Conservation (phyloP, 2,888 invertebrate genomes). For the Coelogynopora nodosa region DNA sequence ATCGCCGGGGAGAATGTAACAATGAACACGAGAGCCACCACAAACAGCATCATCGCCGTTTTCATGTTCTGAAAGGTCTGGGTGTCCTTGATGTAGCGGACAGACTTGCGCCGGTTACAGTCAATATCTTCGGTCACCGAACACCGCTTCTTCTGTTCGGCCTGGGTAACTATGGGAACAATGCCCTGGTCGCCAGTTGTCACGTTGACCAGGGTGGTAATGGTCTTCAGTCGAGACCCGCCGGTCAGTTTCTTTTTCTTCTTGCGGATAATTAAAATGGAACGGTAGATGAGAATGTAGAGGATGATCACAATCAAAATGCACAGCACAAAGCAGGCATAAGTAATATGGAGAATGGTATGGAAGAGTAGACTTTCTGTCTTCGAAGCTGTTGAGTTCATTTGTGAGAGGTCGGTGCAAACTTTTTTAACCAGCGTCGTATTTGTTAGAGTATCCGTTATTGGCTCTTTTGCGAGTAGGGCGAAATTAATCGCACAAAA, state of each 20-base stretch:
- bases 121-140: not conserved
- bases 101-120: not conserved
- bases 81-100: slow-evolving; percentile 42
- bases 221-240: not conserved
- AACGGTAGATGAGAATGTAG: slow-evolving; percentile 57
- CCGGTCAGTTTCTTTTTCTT: not conserved
- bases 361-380: not conserved
- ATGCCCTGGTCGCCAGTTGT: not conserved
- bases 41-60: slow-evolving; percentile 60
- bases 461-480: not conserved
- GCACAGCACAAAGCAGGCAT: slow-evolving; percentile 56
- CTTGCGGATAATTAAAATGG: slow-evolving; percentile 51
- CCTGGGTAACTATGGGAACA: not conserved
- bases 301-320: slow-evolving; percentile 56
- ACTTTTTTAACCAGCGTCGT: not conserved
- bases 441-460: not conserved
- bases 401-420: not conserved
- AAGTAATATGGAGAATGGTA: slow-evolving; percentile 54
- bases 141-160: not conserved
- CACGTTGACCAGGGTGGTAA: not conserved
- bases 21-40: slow-evolving; percentile 58
- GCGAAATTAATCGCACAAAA: not conserved
- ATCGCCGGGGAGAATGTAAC: slow-evolving; percentile 57
- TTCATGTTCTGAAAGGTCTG: slow-evolving; percentile 54
- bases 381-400: not conserved